Percentiles rank a stretch among this genome's conserved stretches.
These are phyloP conservation scores for Trichoplusia ni DNA, from an alignment of 1,140 invertebrate species.

Conservation along the genomic window DNA sequence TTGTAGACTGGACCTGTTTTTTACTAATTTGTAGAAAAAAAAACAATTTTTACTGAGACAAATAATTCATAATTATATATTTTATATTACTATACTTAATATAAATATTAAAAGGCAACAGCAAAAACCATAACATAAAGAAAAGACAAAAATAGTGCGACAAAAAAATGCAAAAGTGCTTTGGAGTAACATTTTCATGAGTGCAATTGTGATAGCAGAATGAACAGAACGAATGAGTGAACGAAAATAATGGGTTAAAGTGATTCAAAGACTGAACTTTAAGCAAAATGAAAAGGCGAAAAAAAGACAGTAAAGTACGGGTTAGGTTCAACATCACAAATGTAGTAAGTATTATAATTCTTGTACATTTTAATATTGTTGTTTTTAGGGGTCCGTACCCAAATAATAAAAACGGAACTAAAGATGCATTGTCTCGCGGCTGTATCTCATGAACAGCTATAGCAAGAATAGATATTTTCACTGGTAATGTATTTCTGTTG, in stretches of 20 bases:
- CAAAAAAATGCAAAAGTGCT: not conserved
- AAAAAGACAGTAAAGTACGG: constrained; percentile 45
- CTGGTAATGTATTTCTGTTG: too few relatives aligned
- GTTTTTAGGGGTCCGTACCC: not conserved
- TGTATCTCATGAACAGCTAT: too few relatives aligned
- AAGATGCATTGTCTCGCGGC: too few relatives aligned
- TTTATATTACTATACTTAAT: too few relatives aligned
- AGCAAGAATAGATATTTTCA: too few relatives aligned
- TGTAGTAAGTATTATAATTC: constrained; percentile 38
- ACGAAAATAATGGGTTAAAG: constrained; percentile 27
- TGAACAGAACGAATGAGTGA: constrained; percentile 4
- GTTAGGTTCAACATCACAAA: constrained; percentile 46
- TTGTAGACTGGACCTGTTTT: too few relatives aligned
- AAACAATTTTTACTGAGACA: too few relatives aligned
- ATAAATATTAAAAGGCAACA: not conserved
- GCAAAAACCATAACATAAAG: not conserved
- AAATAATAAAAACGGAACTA: too few relatives aligned
- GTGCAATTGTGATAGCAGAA: not conserved
- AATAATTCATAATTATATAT: too few relatives aligned
- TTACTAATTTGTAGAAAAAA: too few relatives aligned
- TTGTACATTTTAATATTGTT: not conserved
- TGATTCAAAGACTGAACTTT: constrained; percentile 8
- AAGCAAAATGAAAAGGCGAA: constrained; percentile 45
- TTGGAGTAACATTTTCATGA: not conserved
- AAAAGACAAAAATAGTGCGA: not conserved